Evolutionary conservation across 2,797 vertebrate genomes (phyloP), one percentile per base, ranked within the genome.

Genomic region (Cossypha dichroa): DNA sequence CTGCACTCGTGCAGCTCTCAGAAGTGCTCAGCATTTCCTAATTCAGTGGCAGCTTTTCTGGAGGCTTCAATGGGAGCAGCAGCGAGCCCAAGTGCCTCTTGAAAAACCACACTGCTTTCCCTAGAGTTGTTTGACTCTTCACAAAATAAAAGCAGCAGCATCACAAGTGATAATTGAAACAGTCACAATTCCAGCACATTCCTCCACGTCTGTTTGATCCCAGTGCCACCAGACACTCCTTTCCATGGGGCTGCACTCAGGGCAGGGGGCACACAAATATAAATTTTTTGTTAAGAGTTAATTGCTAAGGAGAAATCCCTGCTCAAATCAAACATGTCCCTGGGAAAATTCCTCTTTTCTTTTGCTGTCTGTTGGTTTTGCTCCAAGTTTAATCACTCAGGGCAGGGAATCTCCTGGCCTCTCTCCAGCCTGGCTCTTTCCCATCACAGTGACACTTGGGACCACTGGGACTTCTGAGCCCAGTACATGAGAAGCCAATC

Each of bases 1-100:
- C 54, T 31, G 90, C 88, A 70, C 93, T 96, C 73, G 85, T 59
- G 86, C 25, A 36, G 84, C 93, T 93, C 91, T 87, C 77, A 59
- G 9, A 36, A 87, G 88, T 43, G 80, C 85, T 95, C 83, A 82
- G 92, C 20, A 0, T 85, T 91, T 92, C 83, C 86, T 89, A 15
- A 56, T 52, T 22, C 88, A 70, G 16, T 38, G 77, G 86, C 76
- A 88, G 90, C 88, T 69, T 76, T 56, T 5, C 63, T 59, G 51
- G 34, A 62, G 64, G 13, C 76, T 78, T 78, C 82, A 60, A 0
- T 72, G 63, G 92, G 29, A 90, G 70, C 62, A 76, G 36, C 64
- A 85, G 62, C 6, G 20, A 58, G 66, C 68, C 55, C 83, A 43
- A 95, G 82, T 58, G 69, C 83, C 67, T 82, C 90, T 95, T 92